Evolutionary conservation across 1,140 invertebrate species (phyloP), one percentile per base, ranked within the genome.

Genomic region (Euglossa dilemma): DNA sequence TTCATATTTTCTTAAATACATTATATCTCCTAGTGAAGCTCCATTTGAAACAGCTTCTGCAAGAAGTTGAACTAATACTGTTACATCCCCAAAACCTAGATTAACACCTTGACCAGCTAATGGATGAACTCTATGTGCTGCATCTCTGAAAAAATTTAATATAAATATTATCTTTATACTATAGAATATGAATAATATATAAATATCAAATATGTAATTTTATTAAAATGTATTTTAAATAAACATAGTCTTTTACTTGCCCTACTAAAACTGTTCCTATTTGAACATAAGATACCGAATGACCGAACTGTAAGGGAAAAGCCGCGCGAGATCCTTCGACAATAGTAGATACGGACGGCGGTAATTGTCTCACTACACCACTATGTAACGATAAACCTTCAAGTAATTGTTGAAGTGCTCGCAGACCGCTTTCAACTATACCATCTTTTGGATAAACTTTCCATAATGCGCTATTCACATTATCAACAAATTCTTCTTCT

Each of bases 31-130:
- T 95, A 94, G 25, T 79, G 93, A 83, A 67, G 95, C 95, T 14
- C 99, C 99, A 86, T 95, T 94, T 85, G 96, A 96, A 0, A 96
- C 94, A 7, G 97, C 96, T 66, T 97, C 95, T 8, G 96, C 95
- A 23, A 99, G 92, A 7, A 96, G 91, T 70, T 96, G 91, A 16
- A 96, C 95, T 0, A 99, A 95, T 87, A 95, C 95, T 20, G 94
- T 91, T 0, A 99, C 97, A 95, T 99, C 99, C 43, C 98, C 98
- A 93, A 99, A 99, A 8, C 99, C 99, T 64, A 99, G 95, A 95
- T 99, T 99, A 0, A 99, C 98, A 18, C 99, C 99, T 94, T 99
- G 98, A 0, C 99, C 99, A 66, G 99, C 99, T 71, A 99, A 92
- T 0, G 99, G 99, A 95, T 99, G 99, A 57, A 99, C 95, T 91